These are phyloP conservation scores for Plecotus auritus DNA, from an alignment of 2,113 vertebrate genomes.

Conservation along the genomic window DNA sequence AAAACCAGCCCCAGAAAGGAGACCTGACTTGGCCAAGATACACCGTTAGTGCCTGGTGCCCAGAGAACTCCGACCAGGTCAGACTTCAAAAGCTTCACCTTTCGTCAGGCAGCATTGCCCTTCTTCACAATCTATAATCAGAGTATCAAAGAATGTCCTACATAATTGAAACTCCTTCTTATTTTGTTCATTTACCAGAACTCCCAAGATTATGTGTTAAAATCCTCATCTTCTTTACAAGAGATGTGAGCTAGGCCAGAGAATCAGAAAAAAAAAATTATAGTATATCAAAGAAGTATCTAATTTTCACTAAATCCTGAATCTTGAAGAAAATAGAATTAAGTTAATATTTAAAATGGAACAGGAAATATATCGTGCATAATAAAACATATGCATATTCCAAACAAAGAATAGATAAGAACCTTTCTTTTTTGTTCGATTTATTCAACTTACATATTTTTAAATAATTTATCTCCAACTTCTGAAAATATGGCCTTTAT, in stretches of 20 bases:
- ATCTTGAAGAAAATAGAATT: neutral
- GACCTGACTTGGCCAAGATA: neutral
- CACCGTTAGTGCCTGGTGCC: neutral
- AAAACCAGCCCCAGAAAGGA: neutral
- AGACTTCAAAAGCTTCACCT: neutral
- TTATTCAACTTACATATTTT: constrained; percentile 57
- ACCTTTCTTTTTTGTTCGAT: neutral
- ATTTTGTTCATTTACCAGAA: constrained; percentile 3
- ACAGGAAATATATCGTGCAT: neutral
- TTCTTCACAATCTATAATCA: neutral
- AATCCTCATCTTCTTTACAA: neutral
- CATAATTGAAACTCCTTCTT: neutral
- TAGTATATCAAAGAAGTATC: neutral
- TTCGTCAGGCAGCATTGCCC: neutral
- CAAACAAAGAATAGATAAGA: neutral
- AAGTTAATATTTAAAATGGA: neutral
- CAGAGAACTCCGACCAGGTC: neutral
- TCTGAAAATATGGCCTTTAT: constrained; percentile 62
- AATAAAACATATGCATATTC: neutral
- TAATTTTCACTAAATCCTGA: neutral
- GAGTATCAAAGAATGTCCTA: neutral
- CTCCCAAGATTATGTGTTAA: neutral
- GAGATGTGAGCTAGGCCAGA: neutral
- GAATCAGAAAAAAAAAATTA: neutral
- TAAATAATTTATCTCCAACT: constrained; percentile 57